These are phyloP conservation scores for Neopelma chrysocephalum DNA, from an alignment of 2,797 vertebrate species.

Conservation along the genomic window DNA sequence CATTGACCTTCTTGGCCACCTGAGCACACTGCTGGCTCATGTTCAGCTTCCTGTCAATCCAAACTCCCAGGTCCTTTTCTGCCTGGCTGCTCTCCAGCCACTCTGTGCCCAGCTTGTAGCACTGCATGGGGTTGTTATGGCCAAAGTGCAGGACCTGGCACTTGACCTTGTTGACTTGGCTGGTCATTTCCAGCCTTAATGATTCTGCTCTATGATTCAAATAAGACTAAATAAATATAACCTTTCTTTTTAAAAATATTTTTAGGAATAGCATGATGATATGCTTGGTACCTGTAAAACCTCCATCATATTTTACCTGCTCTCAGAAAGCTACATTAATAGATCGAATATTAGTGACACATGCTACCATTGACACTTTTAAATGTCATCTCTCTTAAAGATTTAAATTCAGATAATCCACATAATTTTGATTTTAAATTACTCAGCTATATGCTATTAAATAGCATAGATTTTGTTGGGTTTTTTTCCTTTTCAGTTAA, in stretches of 20 bases:
- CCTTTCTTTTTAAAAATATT: neutral
- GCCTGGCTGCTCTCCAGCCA: too few relatives aligned
- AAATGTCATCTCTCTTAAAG: neutral
- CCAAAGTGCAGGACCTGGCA: too few relatives aligned
- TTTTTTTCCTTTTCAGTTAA: neutral
- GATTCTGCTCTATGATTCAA: neutral
- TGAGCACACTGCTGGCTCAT: too few relatives aligned
- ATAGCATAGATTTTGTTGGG: accelerated
- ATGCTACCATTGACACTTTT: neutral
- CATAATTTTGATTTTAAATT: neutral
- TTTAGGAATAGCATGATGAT: neutral
- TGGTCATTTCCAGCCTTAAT: neutral
- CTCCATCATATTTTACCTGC: neutral
- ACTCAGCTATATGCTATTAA: neutral
- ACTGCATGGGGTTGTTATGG: too few relatives aligned
- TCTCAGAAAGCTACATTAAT: neutral
- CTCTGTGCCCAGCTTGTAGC: too few relatives aligned
- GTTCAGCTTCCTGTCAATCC: too few relatives aligned
- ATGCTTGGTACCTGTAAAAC: neutral
- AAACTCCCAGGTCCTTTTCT: too few relatives aligned
- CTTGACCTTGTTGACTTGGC: too few relatives aligned
- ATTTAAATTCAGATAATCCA: neutral
- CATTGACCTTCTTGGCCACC: too few relatives aligned
- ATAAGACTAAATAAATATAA: neutral
- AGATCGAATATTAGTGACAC: neutral